Evolutionary conservation across 2,797 vertebrate species (phyloP).

Genomic region (Pipistrellus pygmaeus): DNA sequence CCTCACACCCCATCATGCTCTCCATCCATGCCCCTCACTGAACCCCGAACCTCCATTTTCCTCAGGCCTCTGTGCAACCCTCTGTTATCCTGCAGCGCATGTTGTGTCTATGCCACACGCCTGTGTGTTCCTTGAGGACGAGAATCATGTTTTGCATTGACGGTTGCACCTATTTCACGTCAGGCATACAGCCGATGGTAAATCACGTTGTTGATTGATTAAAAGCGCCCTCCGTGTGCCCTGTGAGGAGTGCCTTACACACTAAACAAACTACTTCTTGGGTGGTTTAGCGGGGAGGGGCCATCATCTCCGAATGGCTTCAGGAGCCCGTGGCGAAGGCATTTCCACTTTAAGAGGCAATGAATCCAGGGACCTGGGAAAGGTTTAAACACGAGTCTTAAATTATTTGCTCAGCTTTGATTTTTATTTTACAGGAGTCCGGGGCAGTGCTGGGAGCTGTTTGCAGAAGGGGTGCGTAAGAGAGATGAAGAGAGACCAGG

Average conservation of each 20-base stretch:
- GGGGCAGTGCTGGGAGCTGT: conserved; percentile 75
- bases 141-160: neutral
- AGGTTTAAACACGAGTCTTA: conserved; percentile 76
- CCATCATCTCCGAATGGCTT: neutral
- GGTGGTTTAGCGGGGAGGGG: neutral
- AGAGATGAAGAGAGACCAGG: conserved; percentile 71
- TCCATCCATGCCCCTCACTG: neutral
- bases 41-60: neutral
- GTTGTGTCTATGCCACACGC: neutral
- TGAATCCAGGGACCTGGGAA: conserved; percentile 76
- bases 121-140: neutral
- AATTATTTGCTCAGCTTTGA: conserved; percentile 82
- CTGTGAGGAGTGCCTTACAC: neutral
- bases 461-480: conserved; percentile 71
- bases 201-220: conserved; percentile 42
- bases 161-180: conserved; percentile 12
- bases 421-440: conserved; percentile 81
- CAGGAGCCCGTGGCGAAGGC: conserved; percentile 64
- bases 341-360: conserved; percentile 79
- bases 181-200: neutral
- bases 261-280: neutral
- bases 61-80: neutral
- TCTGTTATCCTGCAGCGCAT: neutral
- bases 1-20: neutral
- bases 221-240: neutral